Conservation (phyloP, 2,113 vertebrate genomes). For the Tympanuchus pallidicinctus region DNA sequence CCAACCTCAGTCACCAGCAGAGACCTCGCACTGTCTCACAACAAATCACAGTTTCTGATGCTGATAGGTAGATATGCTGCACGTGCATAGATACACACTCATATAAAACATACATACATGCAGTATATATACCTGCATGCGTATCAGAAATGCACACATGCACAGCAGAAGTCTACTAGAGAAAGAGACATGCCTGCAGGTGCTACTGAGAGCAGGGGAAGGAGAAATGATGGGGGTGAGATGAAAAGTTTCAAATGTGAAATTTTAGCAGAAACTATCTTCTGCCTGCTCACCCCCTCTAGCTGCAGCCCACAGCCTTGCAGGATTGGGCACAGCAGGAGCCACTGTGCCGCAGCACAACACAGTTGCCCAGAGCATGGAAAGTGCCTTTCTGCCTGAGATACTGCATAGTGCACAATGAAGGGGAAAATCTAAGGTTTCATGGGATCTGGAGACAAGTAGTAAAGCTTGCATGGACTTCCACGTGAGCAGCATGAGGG, state of each 20-base stretch:
- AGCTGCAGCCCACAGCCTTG: constrained; percentile 49
- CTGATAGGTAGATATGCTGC: accelerated
- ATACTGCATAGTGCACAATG: accelerated
- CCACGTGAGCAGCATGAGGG: background rate
- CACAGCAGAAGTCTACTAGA: background rate
- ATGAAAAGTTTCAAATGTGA: background rate
- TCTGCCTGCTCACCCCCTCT: constrained; percentile 66
- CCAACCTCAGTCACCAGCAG: background rate
- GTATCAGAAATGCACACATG: background rate
- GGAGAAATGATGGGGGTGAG: background rate
- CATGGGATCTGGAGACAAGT: background rate
- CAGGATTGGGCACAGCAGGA: background rate
- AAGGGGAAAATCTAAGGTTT: background rate
- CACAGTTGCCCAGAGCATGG: background rate
- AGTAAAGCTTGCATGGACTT: background rate
- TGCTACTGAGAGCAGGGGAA: background rate
- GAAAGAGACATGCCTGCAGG: background rate
- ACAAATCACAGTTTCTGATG: background rate
- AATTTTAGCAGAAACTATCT: constrained; percentile 23
- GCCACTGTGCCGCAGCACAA: accelerated
- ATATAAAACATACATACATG: accelerated
- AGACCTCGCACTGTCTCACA: background rate
- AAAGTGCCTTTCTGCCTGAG: background rate
- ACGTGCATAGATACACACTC: accelerated
- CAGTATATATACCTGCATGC: accelerated